Conservation (phyloP, 2,888 invertebrate genomes). For the Pediacus dermestoides region DNA sequence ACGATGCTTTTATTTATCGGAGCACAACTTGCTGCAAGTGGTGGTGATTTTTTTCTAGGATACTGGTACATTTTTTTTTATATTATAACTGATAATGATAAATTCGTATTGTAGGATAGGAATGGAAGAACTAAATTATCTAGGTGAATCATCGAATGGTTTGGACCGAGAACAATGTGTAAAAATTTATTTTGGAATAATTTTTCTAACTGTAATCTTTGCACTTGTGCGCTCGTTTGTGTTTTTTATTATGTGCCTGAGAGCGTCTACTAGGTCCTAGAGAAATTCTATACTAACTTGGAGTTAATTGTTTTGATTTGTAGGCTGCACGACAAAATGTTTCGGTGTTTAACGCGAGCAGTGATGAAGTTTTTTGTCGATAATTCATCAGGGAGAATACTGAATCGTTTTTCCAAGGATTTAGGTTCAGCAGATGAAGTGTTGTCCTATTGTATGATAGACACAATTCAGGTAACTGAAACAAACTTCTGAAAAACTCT, state of each 20-base stretch:
- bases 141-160: constrained; percentile 21
- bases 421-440: constrained; percentile 57
- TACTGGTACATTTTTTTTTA: constrained; percentile 32
- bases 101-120: constrained; percentile 30
- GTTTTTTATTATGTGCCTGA: constrained; percentile 63
- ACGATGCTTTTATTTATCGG: constrained; percentile 53
- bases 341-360: constrained; percentile 61
- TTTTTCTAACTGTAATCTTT: constrained; percentile 45
- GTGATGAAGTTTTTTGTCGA: constrained; percentile 75
- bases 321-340: constrained; percentile 72
- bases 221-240: constrained; percentile 50
- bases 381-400: constrained; percentile 65
- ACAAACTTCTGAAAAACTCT: constrained; percentile 2
- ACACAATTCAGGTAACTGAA: constrained; percentile 44
- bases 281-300: constrained; percentile 46
- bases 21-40: constrained; percentile 51
- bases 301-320: constrained; percentile 50
- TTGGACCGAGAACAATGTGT: constrained; percentile 42
- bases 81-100: constrained; percentile 7
- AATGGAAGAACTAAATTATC: constrained; percentile 31
- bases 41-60: constrained; percentile 44
- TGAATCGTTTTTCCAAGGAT: constrained; percentile 72
- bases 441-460: constrained; percentile 51
- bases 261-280: constrained; percentile 54
- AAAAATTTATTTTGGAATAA: constrained; percentile 48